Evolutionary conservation across 2,888 invertebrate species (phyloP), one percentile per base, ranked within the genome.

Genomic region (Meliscaeva auricollis): DNA sequence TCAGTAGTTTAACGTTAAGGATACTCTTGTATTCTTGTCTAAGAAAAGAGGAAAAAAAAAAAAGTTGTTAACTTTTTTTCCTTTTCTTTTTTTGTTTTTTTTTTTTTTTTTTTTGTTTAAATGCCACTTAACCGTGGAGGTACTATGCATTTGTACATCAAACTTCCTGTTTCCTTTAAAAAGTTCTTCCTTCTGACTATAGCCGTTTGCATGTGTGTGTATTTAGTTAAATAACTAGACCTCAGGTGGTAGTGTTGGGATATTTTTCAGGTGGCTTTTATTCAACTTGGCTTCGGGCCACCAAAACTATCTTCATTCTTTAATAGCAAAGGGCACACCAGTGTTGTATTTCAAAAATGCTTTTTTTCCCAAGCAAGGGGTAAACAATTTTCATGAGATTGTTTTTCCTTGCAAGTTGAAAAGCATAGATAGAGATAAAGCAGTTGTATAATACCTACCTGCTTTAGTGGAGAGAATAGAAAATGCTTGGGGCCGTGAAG

Each of bases 231-330:
- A 22, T 22, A 26, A 20, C 20, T 58, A 62, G 6, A 62, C 11
- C 46, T 20, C 30, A 30, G 32, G 35, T 66, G 5, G 5, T 35
- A 35, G 4, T 46, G n/a, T n/a, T 66, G 26, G 62, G 30, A 62
- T 62, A 46, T 32, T 30, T 69, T 58, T 41, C 56, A 69, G 75
- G 58, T 76, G 75, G 69, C 20, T 68, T 76, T 76, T n/a, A 58
- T 68, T 35, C 35, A 58, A 76, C 56, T 58, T 62, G 32, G 30
- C 58, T 46, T 58, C 48, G 15, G 30, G 38, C 66, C 20, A 66
- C 66, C 48, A 9, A 66, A 66, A 66, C 35, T 66, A 22, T 50
- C 66, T 48, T 38, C 35, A 66, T 35, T 66, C 50, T 50, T 9
- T n/a, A 35, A 66, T 20, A 66, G 66, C 66, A 66, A 66, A 66